Conservation (phyloP, 2,888 invertebrate species). For the Molorchus minor region DNA sequence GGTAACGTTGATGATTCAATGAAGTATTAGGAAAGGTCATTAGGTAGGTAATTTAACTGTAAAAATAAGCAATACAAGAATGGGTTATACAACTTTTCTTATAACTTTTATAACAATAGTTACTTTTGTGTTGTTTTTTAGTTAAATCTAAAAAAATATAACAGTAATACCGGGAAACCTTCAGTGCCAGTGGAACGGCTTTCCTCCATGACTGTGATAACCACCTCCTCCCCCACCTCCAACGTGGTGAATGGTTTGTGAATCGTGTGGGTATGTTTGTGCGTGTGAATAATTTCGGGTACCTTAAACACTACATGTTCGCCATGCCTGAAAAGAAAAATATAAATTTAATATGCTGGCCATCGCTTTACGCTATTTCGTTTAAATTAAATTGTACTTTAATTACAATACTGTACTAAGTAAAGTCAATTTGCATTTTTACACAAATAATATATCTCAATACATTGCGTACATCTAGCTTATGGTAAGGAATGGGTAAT, state of each 20-base stretch:
- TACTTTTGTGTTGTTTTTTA: too few species aligned
- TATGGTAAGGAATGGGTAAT: background rate
- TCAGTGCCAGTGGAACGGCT: conserved; percentile 51
- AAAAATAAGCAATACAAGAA: too few species aligned
- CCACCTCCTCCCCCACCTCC: conserved; percentile 53
- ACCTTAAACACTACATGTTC: conserved; percentile 74
- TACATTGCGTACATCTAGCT: background rate
- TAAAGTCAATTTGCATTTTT: background rate
- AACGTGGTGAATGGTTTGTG: conserved; percentile 72
- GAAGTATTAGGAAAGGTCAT: too few species aligned
- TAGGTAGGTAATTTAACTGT: too few species aligned
- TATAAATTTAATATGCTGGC: too few species aligned
- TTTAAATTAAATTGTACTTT: background rate
- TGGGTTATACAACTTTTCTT: too few species aligned
- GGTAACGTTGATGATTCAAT: too few species aligned
- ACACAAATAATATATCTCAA: background rate
- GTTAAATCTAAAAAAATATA: too few species aligned
- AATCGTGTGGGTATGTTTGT: conserved; percentile 77
- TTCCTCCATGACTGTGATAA: conserved; percentile 51
- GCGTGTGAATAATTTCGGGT: conserved; percentile 73
- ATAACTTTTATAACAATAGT: too few species aligned
- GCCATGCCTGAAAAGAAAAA: conserved; percentile 40
- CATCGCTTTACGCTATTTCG: background rate
- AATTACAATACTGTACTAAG: background rate
- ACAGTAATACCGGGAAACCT: conserved; percentile 9